Percentiles rank a stretch among this genome's conserved stretches.
Conservation (phyloP, 2,888 invertebrate species). For the Suillia variegata region DNA sequence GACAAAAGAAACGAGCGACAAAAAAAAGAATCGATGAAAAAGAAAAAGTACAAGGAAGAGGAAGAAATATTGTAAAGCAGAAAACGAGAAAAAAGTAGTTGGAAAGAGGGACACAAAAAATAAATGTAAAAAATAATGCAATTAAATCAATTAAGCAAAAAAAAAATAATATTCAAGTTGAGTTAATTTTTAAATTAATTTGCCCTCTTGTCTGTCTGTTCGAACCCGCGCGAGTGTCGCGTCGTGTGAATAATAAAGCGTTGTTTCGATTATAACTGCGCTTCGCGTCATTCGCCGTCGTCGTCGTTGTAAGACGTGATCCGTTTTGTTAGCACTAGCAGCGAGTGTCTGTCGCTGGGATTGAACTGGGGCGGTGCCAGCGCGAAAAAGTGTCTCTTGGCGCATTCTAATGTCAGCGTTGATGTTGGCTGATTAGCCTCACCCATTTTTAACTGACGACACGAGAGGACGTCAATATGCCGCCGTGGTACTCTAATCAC, state of each 20-base stretch:
- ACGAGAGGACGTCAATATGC: no score
- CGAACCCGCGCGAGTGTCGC: neutral
- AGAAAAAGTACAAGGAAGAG: conserved; percentile 16
- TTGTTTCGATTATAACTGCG: conserved; percentile 9
- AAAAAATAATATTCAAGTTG: conserved; percentile 37
- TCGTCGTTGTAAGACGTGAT: conserved; percentile 11
- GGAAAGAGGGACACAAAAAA: conserved; percentile 15
- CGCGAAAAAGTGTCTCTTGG: no score
- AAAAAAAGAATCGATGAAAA: conserved; percentile 27
- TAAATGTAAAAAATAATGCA: conserved; percentile 34
- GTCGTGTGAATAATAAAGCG: neutral
- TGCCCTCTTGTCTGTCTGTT: conserved; percentile 13
- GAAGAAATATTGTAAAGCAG: conserved; percentile 14
- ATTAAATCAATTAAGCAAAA: conserved; percentile 53
- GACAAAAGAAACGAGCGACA: conserved; percentile 25
- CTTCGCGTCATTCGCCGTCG: conserved; percentile 27
- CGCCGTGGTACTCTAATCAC: no score
- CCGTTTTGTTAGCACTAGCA: no score
- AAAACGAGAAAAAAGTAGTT: conserved; percentile 15
- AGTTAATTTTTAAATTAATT: conserved; percentile 43
- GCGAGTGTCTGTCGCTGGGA: no score
- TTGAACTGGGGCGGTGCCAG: no score
- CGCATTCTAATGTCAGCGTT: no score
- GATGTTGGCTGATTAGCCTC: no score
- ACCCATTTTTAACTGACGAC: no score